A percentile compares a stretch with the other conserved stretches of the same genome.
Evolutionary conservation across 2,888 invertebrate genomes (phyloP).

Genomic region (Tenthredo distinguenda): DNA sequence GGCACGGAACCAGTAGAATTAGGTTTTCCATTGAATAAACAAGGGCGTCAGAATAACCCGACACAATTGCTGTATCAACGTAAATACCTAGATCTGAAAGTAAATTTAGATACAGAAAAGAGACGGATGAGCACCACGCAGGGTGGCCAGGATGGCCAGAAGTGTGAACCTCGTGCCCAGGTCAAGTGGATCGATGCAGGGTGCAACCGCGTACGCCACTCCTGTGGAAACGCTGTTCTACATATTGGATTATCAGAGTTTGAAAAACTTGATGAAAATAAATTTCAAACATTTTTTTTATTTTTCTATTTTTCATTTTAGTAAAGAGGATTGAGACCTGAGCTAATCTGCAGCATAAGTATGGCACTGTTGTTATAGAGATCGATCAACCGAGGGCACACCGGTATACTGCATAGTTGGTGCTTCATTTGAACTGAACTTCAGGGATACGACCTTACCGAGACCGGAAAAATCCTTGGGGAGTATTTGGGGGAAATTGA

Average conservation of each 20-base stretch:
- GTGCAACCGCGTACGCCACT: slow-evolving; percentile 59
- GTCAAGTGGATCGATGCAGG: slow-evolving; percentile 75
- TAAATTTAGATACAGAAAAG: slow-evolving; percentile 26
- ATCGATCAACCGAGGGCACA: slow-evolving; percentile 5
- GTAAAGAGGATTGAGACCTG: neutral
- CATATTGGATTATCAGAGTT: slow-evolving; percentile 6
- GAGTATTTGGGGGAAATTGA: neutral
- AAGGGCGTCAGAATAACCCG: neutral
- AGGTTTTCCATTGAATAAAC: neutral
- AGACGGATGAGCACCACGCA: slow-evolving; percentile 39
- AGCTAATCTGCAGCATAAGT: neutral
- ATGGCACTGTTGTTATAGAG: neutral
- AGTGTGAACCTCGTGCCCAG: slow-evolving; percentile 61
- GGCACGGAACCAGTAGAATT: slow-evolving; percentile 12
- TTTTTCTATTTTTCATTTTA: neutral
- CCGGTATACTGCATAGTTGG: neutral
- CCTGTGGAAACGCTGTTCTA: slow-evolving; percentile 19
- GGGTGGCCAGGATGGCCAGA: slow-evolving; percentile 17
- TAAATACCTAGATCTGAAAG: neutral
- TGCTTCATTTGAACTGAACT: neutral
- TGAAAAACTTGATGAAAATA: neutral
- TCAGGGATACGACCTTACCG: neutral
- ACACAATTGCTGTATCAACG: neutral
- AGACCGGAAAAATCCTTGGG: neutral
- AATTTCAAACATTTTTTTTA: neutral